Base-by-base conservation (phyloP, 2,113 vertebrate genomes). In the Platanista minor region DNA sequence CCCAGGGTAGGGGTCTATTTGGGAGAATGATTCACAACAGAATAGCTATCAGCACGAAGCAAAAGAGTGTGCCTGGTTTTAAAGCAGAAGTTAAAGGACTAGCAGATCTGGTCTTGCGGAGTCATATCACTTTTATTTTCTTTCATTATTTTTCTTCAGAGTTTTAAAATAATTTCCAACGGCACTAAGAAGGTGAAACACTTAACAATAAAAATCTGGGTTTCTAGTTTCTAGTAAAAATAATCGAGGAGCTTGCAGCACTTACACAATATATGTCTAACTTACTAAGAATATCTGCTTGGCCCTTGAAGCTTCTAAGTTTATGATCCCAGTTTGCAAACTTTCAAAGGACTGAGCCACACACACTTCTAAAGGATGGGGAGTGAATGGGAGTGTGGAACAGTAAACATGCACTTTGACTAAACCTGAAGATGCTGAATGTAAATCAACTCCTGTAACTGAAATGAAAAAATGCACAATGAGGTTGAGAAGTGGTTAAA, bases 111-210 rank as follows among this genome's bases (percentile, higher is more conserved):
- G 3, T 33, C 39, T 67, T 41, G 13, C 2, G 7, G 12, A 54
- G 43, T 23, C 15, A 0, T 27, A 18, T 31, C n/a, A 7, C 33
- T 27, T 84, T 54, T n/a, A 69, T 54, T 52, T 11, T 5, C 10
- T 25, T 54, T 13, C 20, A 11, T 39, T 23, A 18, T 39, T 41
- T 23, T n/a, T 4, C 15, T 14, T 41, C 5, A 20, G 39, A 29
- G 21, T 54, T 89, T 36, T 64, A 39, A 84, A 69, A 86, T 69
- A 61, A 61, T 89, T 82, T 94, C 67, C 92, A 94, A 81, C 1
- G 84, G 6, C 17, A 61, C 15, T 31, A 92, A 87, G 57, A 69
- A 61, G 10, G 43, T 21, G 5, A 1, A 81, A 54, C 25, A 27
- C 13, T 39, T 77, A 33, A 36, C 36, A 87, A n/a, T 43, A 71